These are phyloP conservation scores for Microcebus tavaratra DNA, from an alignment of 2,113 vertebrate genomes.

Conservation along the genomic window DNA sequence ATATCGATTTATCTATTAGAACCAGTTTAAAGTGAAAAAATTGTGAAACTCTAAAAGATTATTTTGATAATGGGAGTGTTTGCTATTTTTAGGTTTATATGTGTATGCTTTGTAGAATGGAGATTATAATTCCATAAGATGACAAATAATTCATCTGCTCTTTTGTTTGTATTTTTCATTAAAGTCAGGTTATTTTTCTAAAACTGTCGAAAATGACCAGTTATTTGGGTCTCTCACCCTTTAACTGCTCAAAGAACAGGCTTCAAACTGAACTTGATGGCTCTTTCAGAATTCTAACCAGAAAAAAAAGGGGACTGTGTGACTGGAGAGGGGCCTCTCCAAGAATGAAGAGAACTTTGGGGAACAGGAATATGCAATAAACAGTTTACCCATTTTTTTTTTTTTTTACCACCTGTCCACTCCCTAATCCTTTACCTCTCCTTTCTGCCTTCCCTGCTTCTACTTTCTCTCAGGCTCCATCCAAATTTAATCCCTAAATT, in stretches of 20 bases:
- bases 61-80: not conserved
- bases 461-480: not conserved
- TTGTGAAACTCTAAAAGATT: not conserved
- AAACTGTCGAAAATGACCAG: not conserved
- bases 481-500: not conserved
- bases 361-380: not conserved
- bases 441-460: not conserved
- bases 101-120: not conserved
- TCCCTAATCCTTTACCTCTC: not conserved
- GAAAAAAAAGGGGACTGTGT: not conserved
- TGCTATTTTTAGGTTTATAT: not conserved
- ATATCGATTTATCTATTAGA: not conserved
- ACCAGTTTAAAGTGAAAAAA: not conserved
- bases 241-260: not conserved
- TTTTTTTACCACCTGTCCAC: not conserved
- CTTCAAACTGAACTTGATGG: not conserved
- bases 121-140: not conserved
- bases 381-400: not conserved
- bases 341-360: not conserved
- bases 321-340: not conserved
- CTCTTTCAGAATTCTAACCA: constrained; percentile 8
- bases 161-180: not conserved
- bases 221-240: not conserved
- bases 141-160: not conserved
- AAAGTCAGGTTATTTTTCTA: not conserved